Base-by-base conservation (phyloP, 2,888 invertebrate genomes). In the Caenorhabditis plicata region DNA sequence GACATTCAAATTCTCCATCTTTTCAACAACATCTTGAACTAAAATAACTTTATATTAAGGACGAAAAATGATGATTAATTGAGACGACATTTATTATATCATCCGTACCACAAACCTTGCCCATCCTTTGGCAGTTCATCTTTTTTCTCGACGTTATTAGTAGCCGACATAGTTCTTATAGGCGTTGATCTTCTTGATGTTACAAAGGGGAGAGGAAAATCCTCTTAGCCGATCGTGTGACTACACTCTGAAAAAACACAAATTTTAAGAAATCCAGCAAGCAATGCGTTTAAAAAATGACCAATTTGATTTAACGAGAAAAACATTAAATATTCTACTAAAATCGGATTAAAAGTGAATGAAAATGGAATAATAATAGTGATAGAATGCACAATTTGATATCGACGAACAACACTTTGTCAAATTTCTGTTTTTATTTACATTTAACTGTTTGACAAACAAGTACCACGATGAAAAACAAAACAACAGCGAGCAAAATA, bases 141-240 rank as follows among this genome's bases (percentile, higher is more conserved):
- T 40, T 19, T 52, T 25, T 50, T 58, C 38, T 48, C 48, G 39
- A 44, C 44, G 26, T 42, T 47, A 39, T 56, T 36, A 41, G 44
- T 45, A 22, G 55, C 52, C 51, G 62, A 62, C 62, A 62, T 62
- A 47, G 49, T n/a, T 38, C 27, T 47, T 38, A 13, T n/a, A 40
- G 61, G 40, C 54, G 54, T 50, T 36, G 61, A 36, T 36, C 53
- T 60, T 49, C 25, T 41, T 48, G 60, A 51, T 61, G 58, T 46
- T 54, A 51, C 26, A 42, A 53, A 46, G 55, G 53, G 55, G 55
- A 44, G 62, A 56, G 62, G 62, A 55, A 62, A 62, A 52, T 43
- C 62, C 62, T 62, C 62, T 51, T 29, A 60, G 60, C 49, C 42
- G 53, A 53, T 60, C 53, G 53, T 60, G 42, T 53, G 49, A 42